Evolutionary conservation across 2,797 vertebrate species (phyloP).

Genomic region (Apodemus agrarius): DNA sequence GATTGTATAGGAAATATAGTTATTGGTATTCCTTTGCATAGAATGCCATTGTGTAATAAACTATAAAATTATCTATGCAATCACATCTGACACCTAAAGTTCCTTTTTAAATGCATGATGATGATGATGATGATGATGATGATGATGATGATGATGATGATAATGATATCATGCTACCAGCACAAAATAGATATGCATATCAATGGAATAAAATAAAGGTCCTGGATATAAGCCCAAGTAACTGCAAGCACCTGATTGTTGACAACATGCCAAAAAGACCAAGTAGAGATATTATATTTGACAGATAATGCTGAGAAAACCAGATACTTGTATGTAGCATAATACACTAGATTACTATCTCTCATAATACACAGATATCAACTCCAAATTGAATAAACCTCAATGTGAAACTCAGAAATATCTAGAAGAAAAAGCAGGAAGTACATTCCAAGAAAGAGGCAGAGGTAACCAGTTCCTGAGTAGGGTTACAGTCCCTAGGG

Average conservation of each 20-base stretch:
- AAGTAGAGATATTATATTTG: not conserved
- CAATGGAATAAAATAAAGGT: not conserved
- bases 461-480: not conserved
- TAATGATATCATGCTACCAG: not conserved
- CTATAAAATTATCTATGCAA: not conserved
- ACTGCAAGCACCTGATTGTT: not conserved
- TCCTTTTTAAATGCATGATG: not conserved
- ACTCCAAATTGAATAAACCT: not conserved
- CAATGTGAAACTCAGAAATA: not conserved
- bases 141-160: not conserved
- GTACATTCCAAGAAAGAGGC: not conserved
- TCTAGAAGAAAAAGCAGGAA: not conserved
- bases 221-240: no score
- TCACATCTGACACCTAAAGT: not conserved
- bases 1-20: not conserved
- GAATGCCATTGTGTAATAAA: not conserved
- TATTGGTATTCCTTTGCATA: not conserved
- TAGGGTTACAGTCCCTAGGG: not conserved
- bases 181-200: not conserved
- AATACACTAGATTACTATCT: not conserved
- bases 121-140: not conserved
- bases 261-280: not conserved
- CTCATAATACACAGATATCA: no score
- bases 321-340: not conserved
- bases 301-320: not conserved